Base-by-base conservation (phyloP, 2,113 vertebrate genomes). In the Grus americana region DNA sequence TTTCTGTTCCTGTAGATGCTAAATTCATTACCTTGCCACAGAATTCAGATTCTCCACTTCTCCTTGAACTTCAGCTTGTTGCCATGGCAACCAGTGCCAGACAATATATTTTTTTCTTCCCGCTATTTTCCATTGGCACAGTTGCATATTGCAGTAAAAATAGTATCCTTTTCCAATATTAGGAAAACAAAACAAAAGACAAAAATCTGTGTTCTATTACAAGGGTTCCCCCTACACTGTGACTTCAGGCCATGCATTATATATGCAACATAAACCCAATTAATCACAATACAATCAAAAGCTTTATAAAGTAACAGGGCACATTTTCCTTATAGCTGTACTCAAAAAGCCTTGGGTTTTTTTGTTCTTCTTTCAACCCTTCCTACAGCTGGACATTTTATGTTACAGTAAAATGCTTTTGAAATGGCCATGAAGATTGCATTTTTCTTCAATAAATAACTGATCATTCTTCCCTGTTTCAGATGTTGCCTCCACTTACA, bases 1-100 rank as follows among this genome's bases (percentile, higher is more conserved):
- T 98, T 98, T 97, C 96, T 98, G 96, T 97, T 97, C 93, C 95
- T 97, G 96, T 98, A 97, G 98, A 98, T 98, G 97, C 97, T 98
- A 98, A 98, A 98, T 98, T 98, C 97, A 98, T 98, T 98, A 97
- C 93, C 97, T 97, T 97, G 95, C 92, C 96, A 96, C 93, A 97
- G 96, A 98, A 98, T 97, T 98, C 96, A 98, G 97, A 94, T 91
- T 98, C 95, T 96, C 92, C 90, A 94, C 86, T 97, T 97, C 96
- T 98, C 95, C 98, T 98, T 98, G 97, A 97, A 97, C 97, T 97
- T 97, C 95, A 93, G 70, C 73, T 98, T 96, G 98, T 97, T 98
- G 84, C 96, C 96, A 98, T 98, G 95, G 95, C 93, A 98, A 98
- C 98, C 73, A 59, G 70, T 87, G 83, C 90, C 75, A 97, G 97